Conservation (phyloP, 2,888 invertebrate genomes). For the Chouioia cunea region DNA sequence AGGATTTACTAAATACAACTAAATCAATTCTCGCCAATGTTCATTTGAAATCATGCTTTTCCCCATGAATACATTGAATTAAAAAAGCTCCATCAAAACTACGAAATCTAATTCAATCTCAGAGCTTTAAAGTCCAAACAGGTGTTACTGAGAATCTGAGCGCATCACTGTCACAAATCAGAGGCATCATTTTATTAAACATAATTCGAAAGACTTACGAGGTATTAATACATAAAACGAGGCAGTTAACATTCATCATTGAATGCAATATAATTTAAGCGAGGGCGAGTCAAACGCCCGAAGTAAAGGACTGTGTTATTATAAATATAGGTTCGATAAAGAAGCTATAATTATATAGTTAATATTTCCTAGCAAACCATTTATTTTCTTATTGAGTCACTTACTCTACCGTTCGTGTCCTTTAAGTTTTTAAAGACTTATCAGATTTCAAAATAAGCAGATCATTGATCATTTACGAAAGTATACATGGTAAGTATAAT, state of each 20-base stretch:
- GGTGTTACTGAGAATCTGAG: slow-evolving; percentile 41
- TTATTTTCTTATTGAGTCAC: slow-evolving; percentile 23
- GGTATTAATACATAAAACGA: slow-evolving; percentile 25
- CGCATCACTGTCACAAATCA: slow-evolving; percentile 40
- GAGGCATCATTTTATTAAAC: slow-evolving; percentile 34
- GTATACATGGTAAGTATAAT: no score
- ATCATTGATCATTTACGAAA: no score
- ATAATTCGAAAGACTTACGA: slow-evolving; percentile 40
- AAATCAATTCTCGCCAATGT: slow-evolving; percentile 16
- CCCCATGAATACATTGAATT: slow-evolving; percentile 25
- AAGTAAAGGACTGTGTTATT: slow-evolving; percentile 36
- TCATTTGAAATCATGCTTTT: background rate
- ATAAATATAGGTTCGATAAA: slow-evolving; percentile 22
- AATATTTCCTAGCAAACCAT: slow-evolving; percentile 14
- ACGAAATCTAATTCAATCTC: background rate
- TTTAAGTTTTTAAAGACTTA: background rate
- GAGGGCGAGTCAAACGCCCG: slow-evolving; percentile 4
- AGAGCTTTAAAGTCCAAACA: slow-evolving; percentile 15
- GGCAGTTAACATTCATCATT: slow-evolving; percentile 49
- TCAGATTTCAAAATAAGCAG: background rate
- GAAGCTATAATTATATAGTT: slow-evolving; percentile 25
- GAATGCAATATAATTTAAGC: slow-evolving; percentile 34
- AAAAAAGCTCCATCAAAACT: slow-evolving; percentile 4
- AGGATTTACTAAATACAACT: slow-evolving; percentile 8
- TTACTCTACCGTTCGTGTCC: background rate